Conservation (phyloP, 2,113 vertebrate species). For the Gasterosteus nipponicus region DNA sequence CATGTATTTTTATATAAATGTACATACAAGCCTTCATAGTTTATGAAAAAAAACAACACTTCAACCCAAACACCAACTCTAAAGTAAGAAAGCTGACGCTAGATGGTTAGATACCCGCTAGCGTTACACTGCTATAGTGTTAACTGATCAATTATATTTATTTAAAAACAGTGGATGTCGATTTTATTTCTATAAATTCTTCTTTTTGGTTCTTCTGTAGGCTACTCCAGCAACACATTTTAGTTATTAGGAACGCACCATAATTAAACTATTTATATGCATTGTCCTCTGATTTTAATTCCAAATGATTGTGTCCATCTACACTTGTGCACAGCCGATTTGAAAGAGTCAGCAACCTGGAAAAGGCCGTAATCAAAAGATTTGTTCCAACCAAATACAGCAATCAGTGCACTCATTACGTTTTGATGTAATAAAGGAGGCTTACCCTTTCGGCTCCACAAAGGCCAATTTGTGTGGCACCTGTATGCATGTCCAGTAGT, state of each 20-base stretch:
- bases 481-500: slow-evolving; percentile 52
- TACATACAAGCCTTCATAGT: background rate
- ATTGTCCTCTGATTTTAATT: background rate
- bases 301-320: background rate
- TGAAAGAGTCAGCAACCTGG: background rate
- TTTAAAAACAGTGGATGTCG: background rate
- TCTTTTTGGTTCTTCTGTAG: background rate
- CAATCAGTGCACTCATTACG: slow-evolving; percentile 37
- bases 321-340: background rate
- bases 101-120: background rate
- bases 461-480: slow-evolving; percentile 39
- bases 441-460: slow-evolving; percentile 38
- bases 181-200: too few relatives aligned
- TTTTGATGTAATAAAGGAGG: slow-evolving; percentile 27
- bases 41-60: background rate
- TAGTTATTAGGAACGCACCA: background rate
- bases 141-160: background rate
- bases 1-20: background rate
- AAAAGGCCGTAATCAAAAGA: slow-evolving; percentile 7
- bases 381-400: background rate
- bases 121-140: background rate
- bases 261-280: background rate
- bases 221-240: background rate
- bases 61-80: background rate
- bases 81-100: background rate